phyloP scores from a whole-genome alignment of 2,888 invertebrate genomes.

The Aphidius colemani region DNA sequence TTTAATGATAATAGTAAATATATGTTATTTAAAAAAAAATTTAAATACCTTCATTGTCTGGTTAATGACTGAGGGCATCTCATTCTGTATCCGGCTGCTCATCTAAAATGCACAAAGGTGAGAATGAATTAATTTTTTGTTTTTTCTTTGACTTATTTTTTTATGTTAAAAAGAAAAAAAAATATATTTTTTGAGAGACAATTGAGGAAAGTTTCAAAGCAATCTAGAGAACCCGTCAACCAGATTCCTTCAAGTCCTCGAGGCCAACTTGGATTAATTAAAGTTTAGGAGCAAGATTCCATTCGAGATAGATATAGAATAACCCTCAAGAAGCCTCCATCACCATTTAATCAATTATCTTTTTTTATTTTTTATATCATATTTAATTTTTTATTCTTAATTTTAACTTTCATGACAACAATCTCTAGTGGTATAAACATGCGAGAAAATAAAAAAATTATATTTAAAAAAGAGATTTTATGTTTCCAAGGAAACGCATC shows the following conservation, averaged over 20 bases:
- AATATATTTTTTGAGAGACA: neutral
- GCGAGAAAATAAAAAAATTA: neutral
- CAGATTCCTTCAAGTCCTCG: constrained; percentile 16
- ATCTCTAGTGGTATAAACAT: neutral
- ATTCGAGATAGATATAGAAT: neutral
- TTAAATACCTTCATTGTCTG: no score
- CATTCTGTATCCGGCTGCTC: no score
- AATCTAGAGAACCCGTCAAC: constrained; percentile 19
- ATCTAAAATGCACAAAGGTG: no score
- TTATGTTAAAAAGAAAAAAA: no score
- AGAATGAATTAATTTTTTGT: no score
- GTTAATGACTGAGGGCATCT: no score
- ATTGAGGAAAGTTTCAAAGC: neutral
- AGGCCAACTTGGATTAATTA: constrained; percentile 27
- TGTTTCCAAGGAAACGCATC: constrained; percentile 18
- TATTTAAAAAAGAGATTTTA: neutral
- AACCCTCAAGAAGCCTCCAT: neutral
- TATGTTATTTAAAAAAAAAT: no score
- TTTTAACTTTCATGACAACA: neutral
- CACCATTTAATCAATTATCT: neutral
- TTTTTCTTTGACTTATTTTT: no score
- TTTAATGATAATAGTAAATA: no score
- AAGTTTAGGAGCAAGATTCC: constrained; percentile 25
- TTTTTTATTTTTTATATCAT: no score
- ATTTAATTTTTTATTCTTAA: neutral